phyloP scores from a whole-genome alignment of 1,140 invertebrate species.

The Drosophila albomicans region DNA sequence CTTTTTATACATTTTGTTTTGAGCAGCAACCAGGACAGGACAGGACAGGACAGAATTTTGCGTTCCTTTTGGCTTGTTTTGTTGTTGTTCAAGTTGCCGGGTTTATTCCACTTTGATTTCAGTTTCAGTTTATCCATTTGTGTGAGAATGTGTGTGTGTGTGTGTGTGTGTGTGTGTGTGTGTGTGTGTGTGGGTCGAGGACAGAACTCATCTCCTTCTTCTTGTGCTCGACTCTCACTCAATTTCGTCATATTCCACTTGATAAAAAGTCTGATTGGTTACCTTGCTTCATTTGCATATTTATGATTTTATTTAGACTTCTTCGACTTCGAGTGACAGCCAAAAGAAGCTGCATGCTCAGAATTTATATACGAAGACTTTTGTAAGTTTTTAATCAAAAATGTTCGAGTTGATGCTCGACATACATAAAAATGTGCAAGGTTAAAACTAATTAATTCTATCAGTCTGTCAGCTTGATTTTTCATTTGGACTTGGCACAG shows the following conservation, averaged over 20 bases:
- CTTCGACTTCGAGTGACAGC: constrained; percentile 6
- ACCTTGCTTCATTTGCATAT: constrained; percentile 72
- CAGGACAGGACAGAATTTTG: neutral
- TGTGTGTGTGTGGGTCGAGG: constrained; percentile 24
- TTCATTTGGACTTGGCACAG: constrained; percentile 64
- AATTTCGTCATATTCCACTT: constrained; percentile 81
- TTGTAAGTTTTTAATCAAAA: constrained; percentile 64
- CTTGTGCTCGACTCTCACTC: constrained; percentile 31
- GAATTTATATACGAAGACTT: constrained; percentile 21
- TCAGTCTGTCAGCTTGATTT: constrained; percentile 45
- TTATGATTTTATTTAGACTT: constrained; percentile 68
- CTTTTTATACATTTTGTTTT: constrained; percentile 28
- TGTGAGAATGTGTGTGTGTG: constrained; percentile 24
- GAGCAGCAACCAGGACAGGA: constrained; percentile 27
- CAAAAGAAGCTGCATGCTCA: constrained; percentile 8
- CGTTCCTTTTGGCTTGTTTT: constrained; percentile 54
- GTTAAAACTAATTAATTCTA: constrained; percentile 79
- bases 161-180: constrained; percentile 19
- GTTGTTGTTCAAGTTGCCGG: constrained; percentile 32
- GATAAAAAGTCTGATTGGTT: constrained; percentile 84
- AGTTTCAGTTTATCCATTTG: constrained; percentile 18
- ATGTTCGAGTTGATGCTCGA: constrained; percentile 42
- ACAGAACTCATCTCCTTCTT: neutral
- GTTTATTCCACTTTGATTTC: constrained; percentile 61
- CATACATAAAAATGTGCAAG: constrained; percentile 60